Percentiles rank a stretch among this genome's conserved stretches.
Conservation (phyloP, 2,113 vertebrate genomes). For the Megalops atlanticus region DNA sequence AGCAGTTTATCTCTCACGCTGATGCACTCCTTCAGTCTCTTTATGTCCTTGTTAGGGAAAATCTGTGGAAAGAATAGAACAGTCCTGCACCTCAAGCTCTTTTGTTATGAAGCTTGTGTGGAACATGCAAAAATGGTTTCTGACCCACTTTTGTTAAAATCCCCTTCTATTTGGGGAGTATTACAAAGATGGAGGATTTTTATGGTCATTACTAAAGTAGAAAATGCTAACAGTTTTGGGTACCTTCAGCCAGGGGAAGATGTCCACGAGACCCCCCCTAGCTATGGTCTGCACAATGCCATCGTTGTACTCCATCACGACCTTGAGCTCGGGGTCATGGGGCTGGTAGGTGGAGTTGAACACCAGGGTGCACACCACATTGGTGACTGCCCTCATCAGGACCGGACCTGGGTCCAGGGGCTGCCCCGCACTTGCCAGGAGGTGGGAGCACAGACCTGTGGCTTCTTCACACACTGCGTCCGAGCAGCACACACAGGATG, state of each 20-base stretch:
- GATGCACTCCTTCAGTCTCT: slow-evolving; percentile 64
- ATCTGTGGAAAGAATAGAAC: slow-evolving; percentile 35
- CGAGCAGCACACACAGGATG: not conserved
- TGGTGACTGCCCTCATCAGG: slow-evolving; percentile 68
- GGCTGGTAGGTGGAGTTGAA: slow-evolving; percentile 66
- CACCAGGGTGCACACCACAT: slow-evolving; percentile 72
- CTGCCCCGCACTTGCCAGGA: slow-evolving; percentile 38
- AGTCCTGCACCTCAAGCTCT: not conserved
- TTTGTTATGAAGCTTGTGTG: not conserved
- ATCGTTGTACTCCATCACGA: slow-evolving; percentile 69
- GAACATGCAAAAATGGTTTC: not conserved
- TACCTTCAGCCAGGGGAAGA: slow-evolving; percentile 74
- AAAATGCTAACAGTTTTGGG: not conserved
- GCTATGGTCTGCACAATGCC: slow-evolving; percentile 74
- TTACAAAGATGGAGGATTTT: not conserved
- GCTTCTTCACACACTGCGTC: slow-evolving; percentile 62
- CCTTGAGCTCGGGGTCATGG: slow-evolving; percentile 62
- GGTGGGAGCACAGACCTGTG: slow-evolving; percentile 58
- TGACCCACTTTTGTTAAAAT: not conserved
- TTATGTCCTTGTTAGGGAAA: slow-evolving; percentile 56
- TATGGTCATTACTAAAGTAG: not conserved
- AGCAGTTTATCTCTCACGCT: slow-evolving; percentile 66
- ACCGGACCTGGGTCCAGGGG: slow-evolving; percentile 60
- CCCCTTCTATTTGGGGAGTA: not conserved
- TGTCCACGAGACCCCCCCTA: slow-evolving; percentile 67